Base-by-base conservation (phyloP, 2,888 invertebrate genomes). In the Trichogramma evanescens region DNA sequence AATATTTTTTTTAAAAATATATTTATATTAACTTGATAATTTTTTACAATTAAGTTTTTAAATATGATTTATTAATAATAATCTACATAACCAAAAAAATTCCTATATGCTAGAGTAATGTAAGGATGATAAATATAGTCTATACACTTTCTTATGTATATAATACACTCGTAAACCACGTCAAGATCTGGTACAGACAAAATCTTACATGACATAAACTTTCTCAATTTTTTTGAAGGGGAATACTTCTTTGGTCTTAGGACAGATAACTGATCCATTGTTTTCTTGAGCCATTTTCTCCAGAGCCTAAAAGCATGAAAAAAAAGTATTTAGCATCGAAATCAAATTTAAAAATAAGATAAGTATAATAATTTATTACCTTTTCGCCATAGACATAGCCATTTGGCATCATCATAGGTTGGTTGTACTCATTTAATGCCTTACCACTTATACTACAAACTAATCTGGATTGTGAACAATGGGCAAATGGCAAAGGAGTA, bases 331-430 rank as follows among this genome's bases (percentile, higher is more conserved):
- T 44, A 38, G 2, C 26, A 26, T 26, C 2, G 26, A 10, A 48
- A 56, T 40, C 13, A 53, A 38, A 49, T 42, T 57, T 26, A 51
- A 7, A 40, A 43, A 2, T 50, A 44, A 39, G 10, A 26, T 9
- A 41, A 5, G 10, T 43, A 5, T 26, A 26, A 4, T 26, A 26
- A 26, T 26, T 26, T 3, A 69, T 78, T 70, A 91, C 91, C 84
- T 91, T 86, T 80, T 94, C 92, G 7, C 95, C 95, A 74, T 95
- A 98, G 62, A 99, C 95, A 80, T 94, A 91, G 59, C 98, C 98
- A 81, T 98, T 98, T 64, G 99, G 99, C 80, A 99, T 84, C 88
- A 96, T 95, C 89, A 98, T 92, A 8, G 97, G 97, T 69, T 93
- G 94, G 82, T 98, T 97, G 80, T 98, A 91, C 77, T 98, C 97